phyloP scores from a whole-genome alignment of 2,797 vertebrate genomes.

The Eidolon dupreanum region DNA sequence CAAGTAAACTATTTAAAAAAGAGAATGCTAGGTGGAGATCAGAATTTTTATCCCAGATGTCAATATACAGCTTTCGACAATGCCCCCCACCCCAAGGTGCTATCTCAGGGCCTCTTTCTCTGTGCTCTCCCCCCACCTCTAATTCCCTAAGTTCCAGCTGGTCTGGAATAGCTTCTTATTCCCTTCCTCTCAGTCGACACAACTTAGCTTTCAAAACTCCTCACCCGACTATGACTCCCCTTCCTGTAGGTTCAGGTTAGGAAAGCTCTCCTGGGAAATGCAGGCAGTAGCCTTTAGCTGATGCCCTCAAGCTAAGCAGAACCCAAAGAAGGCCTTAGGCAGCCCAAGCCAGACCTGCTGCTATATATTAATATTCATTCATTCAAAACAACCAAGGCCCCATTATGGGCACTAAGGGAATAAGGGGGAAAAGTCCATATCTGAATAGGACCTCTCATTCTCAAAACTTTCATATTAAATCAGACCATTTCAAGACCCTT shows the following conservation, averaged over 20 bases:
- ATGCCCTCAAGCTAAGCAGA: slow-evolving; percentile 29
- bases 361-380: neutral
- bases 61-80: neutral
- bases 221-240: neutral
- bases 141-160: neutral
- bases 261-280: slow-evolving; percentile 30
- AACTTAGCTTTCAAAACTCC: neutral
- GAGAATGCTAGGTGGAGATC: neutral
- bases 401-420: neutral
- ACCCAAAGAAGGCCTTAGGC: neutral
- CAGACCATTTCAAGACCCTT: neutral
- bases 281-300: slow-evolving; percentile 7
- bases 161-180: neutral
- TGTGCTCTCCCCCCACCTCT: neutral
- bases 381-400: neutral
- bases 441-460: neutral
- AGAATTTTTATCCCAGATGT: slow-evolving; percentile 47
- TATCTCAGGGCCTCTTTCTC: neutral
- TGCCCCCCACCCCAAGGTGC: neutral
- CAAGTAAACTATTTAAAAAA: no score
- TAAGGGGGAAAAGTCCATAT: neutral
- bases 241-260: slow-evolving; percentile 11
- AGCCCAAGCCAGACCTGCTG: neutral
- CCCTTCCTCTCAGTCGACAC: neutral
- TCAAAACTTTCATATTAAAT: slow-evolving; percentile 10